Base-by-base conservation (phyloP, 2,888 invertebrate genomes). In the Hirtodrosophila duncani region DNA sequence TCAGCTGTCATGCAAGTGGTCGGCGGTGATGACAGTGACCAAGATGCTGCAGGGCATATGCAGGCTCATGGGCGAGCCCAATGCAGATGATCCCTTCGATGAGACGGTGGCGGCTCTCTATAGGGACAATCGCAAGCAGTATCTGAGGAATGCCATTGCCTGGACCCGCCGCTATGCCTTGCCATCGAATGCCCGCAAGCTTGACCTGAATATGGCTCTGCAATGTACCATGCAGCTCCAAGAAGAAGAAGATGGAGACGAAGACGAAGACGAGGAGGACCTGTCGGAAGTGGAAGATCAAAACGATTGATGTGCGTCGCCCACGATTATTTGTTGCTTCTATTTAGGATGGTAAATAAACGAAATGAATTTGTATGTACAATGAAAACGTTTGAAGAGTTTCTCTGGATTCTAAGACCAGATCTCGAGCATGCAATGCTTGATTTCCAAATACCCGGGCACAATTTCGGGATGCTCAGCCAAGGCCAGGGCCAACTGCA, bases 101-200 rank as follows among this genome's bases (percentile, higher is more conserved):
- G 50, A 50, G 10, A 3, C 4, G 2, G n/a, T 45, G 44, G 64
- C 64, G 0, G 63, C 43, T 0, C 17, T 63, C 5, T 63, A 56
- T 4, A 34, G 30, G 0, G 38, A 48, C 20, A 26, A 49, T 53
- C 44, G 10, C 1, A 6, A 3, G 2, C 6, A 11, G 10, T 53
- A 56, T 21, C 13, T 14, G 1, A 27, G 7, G 6, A 44, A 44
- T 9, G 60, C 56, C 2, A 17, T 36, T 5, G 24, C 27, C 3
- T 63, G 56, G 39, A 63, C 60, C 3, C 10, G 27, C 0, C 34
- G 36, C 8, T 49, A 56, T 62, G 60, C 63, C 1, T 27, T 29
- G 6, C n/a, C 14, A 0, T 37, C 41, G 0, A 6, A 11, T 7
- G 10, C 27, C 0, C 0, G 5, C n/a, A n/a, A n/a, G n/a, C n/a